Percentiles rank a stretch among this genome's conserved stretches.
These are phyloP conservation scores for Malachius bipustulatus DNA, from an alignment of 2,888 invertebrate genomes.

Conservation along the genomic window DNA sequence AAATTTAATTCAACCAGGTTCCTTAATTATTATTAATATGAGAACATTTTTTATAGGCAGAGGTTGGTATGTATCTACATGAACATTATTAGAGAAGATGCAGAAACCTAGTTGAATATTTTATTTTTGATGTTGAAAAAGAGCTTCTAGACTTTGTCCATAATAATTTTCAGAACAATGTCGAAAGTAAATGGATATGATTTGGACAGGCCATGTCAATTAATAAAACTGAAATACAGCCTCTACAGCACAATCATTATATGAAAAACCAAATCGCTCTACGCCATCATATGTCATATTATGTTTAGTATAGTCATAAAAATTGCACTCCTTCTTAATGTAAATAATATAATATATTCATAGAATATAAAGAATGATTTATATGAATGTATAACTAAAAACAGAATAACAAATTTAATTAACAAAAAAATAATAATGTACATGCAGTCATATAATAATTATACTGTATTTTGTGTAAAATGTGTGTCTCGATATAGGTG, in stretches of 20 bases:
- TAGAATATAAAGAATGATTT: too few species aligned
- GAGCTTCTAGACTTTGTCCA: too few species aligned
- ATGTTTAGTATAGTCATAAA: constrained; percentile 29
- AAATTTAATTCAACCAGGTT: too few species aligned
- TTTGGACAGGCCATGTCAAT: constrained; percentile 32
- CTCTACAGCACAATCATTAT: constrained; percentile 35
- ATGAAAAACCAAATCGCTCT: constrained; percentile 29
- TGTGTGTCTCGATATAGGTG: constrained; percentile 14
- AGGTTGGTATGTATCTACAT: too few species aligned
- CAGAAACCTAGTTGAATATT: too few species aligned
- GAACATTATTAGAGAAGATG: too few species aligned
- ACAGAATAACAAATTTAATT: too few species aligned
- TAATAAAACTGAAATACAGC: constrained; percentile 26
- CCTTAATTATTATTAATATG: too few species aligned
- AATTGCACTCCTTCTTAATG: constrained; percentile 28
- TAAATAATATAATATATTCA: constrained; percentile 12
- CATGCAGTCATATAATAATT: constrained; percentile 33
- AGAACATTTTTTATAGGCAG: too few species aligned
- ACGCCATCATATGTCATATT: constrained; percentile 35
- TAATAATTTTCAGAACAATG: background rate
- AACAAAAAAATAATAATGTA: constrained; percentile 18
- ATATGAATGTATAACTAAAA: too few species aligned
- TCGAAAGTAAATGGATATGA: constrained; percentile 30
- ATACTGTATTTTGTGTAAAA: constrained; percentile 26
- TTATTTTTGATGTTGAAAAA: too few species aligned